These are phyloP conservation scores for Lathamus discolor DNA, from an alignment of 2,113 vertebrate genomes.

Conservation along the genomic window DNA sequence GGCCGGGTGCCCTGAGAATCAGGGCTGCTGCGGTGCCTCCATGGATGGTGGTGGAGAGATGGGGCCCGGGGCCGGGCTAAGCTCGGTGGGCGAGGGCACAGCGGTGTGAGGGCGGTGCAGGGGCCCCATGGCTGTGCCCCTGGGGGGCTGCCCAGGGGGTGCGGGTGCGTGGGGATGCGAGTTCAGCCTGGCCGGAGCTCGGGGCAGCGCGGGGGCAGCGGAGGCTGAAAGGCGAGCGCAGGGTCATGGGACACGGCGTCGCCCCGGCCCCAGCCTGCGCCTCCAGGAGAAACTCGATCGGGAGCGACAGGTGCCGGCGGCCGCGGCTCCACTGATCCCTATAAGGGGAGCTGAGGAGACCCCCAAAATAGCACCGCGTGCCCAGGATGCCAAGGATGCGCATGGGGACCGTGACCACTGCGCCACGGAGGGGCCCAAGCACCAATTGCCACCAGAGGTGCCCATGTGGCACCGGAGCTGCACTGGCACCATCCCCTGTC, in stretches of 20 bases:
- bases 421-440: neutral
- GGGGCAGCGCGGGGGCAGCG: rapidly evolving
- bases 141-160: neutral
- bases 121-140: rapidly evolving
- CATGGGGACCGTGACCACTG: rapidly evolving
- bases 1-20: rapidly evolving
- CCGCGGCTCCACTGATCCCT: neutral
- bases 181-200: rapidly evolving
- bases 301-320: constrained; percentile 6
- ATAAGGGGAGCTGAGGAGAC: constrained; percentile 39
- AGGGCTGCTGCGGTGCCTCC: neutral
- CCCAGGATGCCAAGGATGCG: neutral
- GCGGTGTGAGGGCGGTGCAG: rapidly evolving
- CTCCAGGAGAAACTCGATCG: constrained; percentile 65
- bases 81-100: rapidly evolving
- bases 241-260: neutral
- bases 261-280: neutral
- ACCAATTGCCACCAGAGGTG: neutral
- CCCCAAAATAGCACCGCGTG: constrained; percentile 44
- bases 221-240: constrained; percentile 8
- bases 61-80: rapidly evolving
- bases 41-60: rapidly evolving
- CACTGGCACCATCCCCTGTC: neutral
- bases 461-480: rapidly evolving
- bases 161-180: rapidly evolving